Evolutionary conservation across 2,797 vertebrate genomes (phyloP), one percentile per base, ranked within the genome.

Genomic region (Rhinoraja longicauda): DNA sequence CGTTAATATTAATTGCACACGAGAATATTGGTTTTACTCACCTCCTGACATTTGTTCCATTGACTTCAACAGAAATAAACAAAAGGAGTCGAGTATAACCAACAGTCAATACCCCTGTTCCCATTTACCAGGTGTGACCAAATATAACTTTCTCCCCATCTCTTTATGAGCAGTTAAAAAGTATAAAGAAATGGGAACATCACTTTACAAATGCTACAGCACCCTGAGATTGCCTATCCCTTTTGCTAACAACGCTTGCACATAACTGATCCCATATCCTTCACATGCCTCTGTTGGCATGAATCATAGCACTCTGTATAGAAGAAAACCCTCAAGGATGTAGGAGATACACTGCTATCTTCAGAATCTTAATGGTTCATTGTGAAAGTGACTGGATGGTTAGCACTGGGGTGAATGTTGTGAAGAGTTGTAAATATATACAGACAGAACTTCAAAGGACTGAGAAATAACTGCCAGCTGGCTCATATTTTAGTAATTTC

Each of bases 391-490:
- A 88, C 17, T 9, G 26, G 39, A 91, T 72, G 67, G 39, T 91
- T 39, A 91, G 90, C 90, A 91, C 10, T 72, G 90, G 90, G 90
- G 88, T 39, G 67, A 91, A 91, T 72, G 67, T 73, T 72, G 88
- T 53, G 90, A 73, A 73, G 32, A 91, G 67, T 91, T 91, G 10
- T 29, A 45, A 91, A 73, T 92, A 75, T 92, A 75, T 92, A 75
- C 90, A 92, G 70, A n/a, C 90, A 73, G 90, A 92, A 72, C 90
- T 70, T 72, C 90, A 72, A 92, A 75, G 90, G 90, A 92, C 36
- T 73, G 90, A 92, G 90, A 92, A 75, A 92, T 70, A 92, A 92
- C 70, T 92, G 90, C 90, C 90, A 92, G 39, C 70, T 92, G 92
- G 75, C 70, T 92, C 90, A 92, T 75, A 73, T 73, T 53, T 53